These are phyloP conservation scores for rabbit (Oryctolagus cuniculus) DNA, from an alignment of 2,113 vertebrate genomes.

Conservation along the genomic window mOryCun1.1 NC_091443.1:106098501-106099000, in stretches of 20 bases:
- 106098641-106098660: background rate
- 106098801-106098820: background rate
- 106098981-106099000: background rate
- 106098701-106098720: too few species aligned
- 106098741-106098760: rapidly evolving
- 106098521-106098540: background rate
- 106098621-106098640: background rate
- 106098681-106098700: background rate
- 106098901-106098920: background rate
- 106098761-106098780: background rate
- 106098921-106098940: background rate
- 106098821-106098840: too few species aligned
- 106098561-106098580: background rate
- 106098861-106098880: too few species aligned
- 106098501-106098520: background rate
- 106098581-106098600: background rate
- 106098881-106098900: too few species aligned
- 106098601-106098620: background rate
- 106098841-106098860: too few species aligned
- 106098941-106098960: background rate
- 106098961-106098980: background rate
- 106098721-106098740: background rate
- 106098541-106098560: background rate
- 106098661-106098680: background rate
- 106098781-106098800: background rate